Evolutionary conservation across 2,113 vertebrate genomes (phyloP), one percentile per base, ranked within the genome.

Genomic region (Anhinga anhinga): DNA sequence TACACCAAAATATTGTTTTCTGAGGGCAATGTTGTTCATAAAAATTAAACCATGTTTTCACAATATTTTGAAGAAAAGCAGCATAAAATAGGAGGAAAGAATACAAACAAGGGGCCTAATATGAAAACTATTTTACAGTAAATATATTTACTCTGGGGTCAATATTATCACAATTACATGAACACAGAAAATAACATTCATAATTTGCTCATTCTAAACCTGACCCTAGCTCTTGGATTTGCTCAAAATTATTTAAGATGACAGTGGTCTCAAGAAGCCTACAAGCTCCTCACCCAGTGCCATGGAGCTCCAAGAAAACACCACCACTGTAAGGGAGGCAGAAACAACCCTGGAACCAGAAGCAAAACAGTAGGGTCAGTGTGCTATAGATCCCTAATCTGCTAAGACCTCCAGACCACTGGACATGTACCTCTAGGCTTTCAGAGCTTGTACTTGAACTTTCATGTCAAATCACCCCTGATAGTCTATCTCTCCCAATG

Each of bases 401-500:
- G 19, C 3, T 1, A 63, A 77, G 5, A 20, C 11, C 16, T 61
- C 21, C 25, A 61, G n/a, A 25, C 6, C 8, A 29, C 22, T 32
- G 53, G 20, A 27, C 2, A 5, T 1, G 4, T 7, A 22, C 6
- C 20, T 4, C 5, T 4, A 7, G 23, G 17, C 13, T 38, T 69
- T 26, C 36, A 52, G 29, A 65, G 7, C 4, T n/a, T n/a, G 25
- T 34, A 2, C 10, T 36, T 73, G 21, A 80, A 29, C 22, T 52
- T 29, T 47, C 11, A 8, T 5, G 15, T 11, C 32, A 76, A 23
- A 76, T 53, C 6, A 32, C 10, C 3, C 12, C 30, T 5, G 9
- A 49, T 1, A 66, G 10, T 15, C 7, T 4, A 1, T 15, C 11
- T 67, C 19, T 59, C 13, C 32, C 40, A 26, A 4, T 32, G 25